Evolutionary conservation across 2,888 invertebrate genomes (phyloP).

Genomic region (Xylota segnis): DNA sequence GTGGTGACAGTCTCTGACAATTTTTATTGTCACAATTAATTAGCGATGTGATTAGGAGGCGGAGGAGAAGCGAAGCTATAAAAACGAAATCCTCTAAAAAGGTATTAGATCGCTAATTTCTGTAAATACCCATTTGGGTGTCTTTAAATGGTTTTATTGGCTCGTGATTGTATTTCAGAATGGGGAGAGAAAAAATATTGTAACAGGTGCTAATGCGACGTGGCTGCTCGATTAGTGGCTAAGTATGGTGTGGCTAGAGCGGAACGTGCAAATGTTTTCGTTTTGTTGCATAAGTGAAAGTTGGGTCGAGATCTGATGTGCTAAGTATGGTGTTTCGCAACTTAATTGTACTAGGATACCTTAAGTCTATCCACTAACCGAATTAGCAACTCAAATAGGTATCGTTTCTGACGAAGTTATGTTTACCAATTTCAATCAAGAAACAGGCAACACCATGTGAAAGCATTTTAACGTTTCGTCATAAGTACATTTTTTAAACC

Average conservation of each 20-base stretch:
- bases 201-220: slow-evolving; percentile 70
- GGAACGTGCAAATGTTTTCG: slow-evolving; percentile 37
- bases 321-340: background rate
- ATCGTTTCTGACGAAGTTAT: too few relatives aligned
- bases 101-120: slow-evolving; percentile 41
- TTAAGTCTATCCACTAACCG: too few relatives aligned
- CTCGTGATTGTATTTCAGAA: slow-evolving; percentile 64
- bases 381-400: too few relatives aligned
- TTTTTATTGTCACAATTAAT: slow-evolving; percentile 64
- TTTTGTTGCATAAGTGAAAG: slow-evolving; percentile 36
- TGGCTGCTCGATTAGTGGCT: slow-evolving; percentile 37
- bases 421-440: too few relatives aligned
- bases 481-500: too few relatives aligned
- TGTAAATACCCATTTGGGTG: slow-evolving; percentile 26
- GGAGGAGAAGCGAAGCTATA: slow-evolving; percentile 24
- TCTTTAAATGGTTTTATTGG: slow-evolving; percentile 64
- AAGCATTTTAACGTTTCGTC: too few relatives aligned
- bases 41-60: slow-evolving; percentile 31
- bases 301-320: slow-evolving; percentile 4
- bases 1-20: slow-evolving; percentile 60
- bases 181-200: slow-evolving; percentile 27
- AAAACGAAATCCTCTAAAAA: slow-evolving; percentile 30
- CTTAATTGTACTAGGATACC: background rate
- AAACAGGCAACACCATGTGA: too few relatives aligned
- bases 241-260: slow-evolving; percentile 9